Conservation (phyloP, 2,888 invertebrate genomes). For the Tromatobia lineatoria region DNA sequence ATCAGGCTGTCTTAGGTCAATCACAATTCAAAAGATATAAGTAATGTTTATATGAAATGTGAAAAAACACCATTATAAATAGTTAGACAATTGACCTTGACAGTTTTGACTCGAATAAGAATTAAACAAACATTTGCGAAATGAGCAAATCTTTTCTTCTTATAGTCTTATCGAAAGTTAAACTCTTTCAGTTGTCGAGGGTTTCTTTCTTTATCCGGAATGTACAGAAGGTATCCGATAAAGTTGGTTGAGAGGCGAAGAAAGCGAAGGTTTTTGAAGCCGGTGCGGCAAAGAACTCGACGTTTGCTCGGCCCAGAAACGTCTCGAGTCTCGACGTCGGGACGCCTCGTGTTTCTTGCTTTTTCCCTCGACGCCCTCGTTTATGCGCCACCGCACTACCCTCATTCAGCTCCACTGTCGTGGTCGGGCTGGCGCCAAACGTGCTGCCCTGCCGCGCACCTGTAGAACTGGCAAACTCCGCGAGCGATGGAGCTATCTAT, state of each 20-base stretch:
- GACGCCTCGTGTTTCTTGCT: slow-evolving; percentile 67
- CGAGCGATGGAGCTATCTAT: slow-evolving; percentile 4
- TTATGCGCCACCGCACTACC: slow-evolving; percentile 58
- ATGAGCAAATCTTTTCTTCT: slow-evolving; percentile 1
- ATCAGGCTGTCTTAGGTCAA: too few relatives aligned
- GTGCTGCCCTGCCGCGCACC: slow-evolving; percentile 65
- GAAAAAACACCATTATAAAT: too few relatives aligned
- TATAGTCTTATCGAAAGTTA: background rate
- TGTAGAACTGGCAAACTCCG: slow-evolving; percentile 57
- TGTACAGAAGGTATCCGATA: slow-evolving; percentile 2
- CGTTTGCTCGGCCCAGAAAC: slow-evolving; percentile 55
- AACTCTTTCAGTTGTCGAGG: slow-evolving; percentile 25
- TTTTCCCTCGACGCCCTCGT: slow-evolving; percentile 55
- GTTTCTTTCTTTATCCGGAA: slow-evolving; percentile 29
- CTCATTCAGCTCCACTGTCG: slow-evolving; percentile 52
- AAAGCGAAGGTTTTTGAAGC: slow-evolving; percentile 72
- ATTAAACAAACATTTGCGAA: background rate
- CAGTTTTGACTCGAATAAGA: too few relatives aligned
- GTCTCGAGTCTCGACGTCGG: slow-evolving; percentile 58
- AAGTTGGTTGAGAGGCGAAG: slow-evolving; percentile 69
- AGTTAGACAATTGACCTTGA: too few relatives aligned
- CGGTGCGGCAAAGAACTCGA: slow-evolving; percentile 60
- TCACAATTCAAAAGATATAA: too few relatives aligned
- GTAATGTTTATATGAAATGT: too few relatives aligned
- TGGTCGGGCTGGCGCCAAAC: slow-evolving; percentile 62